These are phyloP conservation scores for Hemicordylus capensis DNA, from an alignment of 2,113 vertebrate species.

Conservation along the genomic window DNA sequence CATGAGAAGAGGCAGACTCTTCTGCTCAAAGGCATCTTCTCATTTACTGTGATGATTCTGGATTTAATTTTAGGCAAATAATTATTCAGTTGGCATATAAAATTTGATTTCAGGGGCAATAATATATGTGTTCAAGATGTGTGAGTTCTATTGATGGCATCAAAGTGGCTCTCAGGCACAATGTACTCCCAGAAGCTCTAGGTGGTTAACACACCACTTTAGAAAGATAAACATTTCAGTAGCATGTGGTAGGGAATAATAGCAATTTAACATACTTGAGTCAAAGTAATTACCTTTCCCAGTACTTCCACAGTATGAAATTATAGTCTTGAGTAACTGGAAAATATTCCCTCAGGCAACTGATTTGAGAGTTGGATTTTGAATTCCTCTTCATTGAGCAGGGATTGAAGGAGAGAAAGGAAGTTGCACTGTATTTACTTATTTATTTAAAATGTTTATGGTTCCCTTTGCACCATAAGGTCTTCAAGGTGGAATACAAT, in stretches of 20 bases:
- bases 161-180: neutral
- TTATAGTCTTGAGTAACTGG: conserved; percentile 60
- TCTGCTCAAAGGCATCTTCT: neutral
- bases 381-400: neutral
- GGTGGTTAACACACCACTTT: conserved; percentile 61
- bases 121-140: neutral
- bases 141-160: neutral
- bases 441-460: neutral
- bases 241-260: conserved; percentile 62
- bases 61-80: conserved; percentile 29
- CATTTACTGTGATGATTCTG: neutral
- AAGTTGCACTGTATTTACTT: neutral
- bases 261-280: conserved; percentile 72
- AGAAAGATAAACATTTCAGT: conserved; percentile 65
- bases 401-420: conserved; percentile 27
- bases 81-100: conserved; percentile 30
- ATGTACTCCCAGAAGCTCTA: conserved; percentile 15
- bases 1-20: no score
- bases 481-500: neutral
- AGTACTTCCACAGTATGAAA: conserved; percentile 65
- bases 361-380: conserved; percentile 48
- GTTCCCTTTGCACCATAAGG: no score
- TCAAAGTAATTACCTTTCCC: conserved; percentile 68
- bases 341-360: conserved; percentile 57
- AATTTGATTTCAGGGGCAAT: neutral